Percentiles rank a stretch among this genome's conserved stretches.
Evolutionary conservation across 2,113 vertebrate species (phyloP).

Genomic region (Thunnus thynnus): DNA sequence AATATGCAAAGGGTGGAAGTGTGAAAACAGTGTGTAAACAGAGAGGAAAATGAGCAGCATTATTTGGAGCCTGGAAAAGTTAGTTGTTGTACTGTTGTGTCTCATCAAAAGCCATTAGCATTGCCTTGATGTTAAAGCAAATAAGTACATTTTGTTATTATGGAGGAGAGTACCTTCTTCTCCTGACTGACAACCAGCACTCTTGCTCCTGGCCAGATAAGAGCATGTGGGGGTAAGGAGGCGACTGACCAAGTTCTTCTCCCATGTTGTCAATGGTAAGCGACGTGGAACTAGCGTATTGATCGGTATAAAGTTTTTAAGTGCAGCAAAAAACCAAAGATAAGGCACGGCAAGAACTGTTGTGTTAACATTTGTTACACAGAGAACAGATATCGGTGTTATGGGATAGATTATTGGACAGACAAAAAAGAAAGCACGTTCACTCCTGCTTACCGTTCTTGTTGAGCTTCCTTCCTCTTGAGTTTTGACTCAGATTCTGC

Average conservation of each 20-base stretch:
- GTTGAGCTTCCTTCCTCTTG: constrained; percentile 87
- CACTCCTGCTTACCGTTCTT: constrained; percentile 79
- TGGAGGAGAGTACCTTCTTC: constrained; percentile 87
- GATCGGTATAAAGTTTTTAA: constrained; percentile 62
- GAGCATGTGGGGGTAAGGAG: constrained; percentile 95
- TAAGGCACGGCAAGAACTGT: constrained; percentile 31
- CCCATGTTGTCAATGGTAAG: constrained; percentile 92
- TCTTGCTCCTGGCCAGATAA: constrained; percentile 96
- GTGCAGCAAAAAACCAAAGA: constrained; percentile 54
- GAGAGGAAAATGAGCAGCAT: constrained; percentile 73
- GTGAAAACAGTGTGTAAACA: constrained; percentile 74
- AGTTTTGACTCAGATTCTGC: constrained; percentile 86
- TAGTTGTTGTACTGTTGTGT: not conserved
- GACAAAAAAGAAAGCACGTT: not conserved
- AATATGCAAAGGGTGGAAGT: constrained; percentile 38
- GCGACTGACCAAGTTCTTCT: constrained; percentile 94
- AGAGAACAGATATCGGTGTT: constrained; percentile 37
- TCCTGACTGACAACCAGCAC: constrained; percentile 91
- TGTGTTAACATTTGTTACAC: constrained; percentile 37
- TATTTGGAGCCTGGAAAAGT: constrained; percentile 23
- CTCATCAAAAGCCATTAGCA: not conserved
- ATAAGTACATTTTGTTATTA: constrained; percentile 9
- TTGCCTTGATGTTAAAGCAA: constrained; percentile 11
- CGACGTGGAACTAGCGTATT: constrained; percentile 86
- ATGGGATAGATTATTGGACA: constrained; percentile 2